A percentile compares a stretch with the other conserved stretches of the same genome.
phyloP scores from a whole-genome alignment of 2,888 invertebrate genomes.

The Atrina japonica region DNA sequence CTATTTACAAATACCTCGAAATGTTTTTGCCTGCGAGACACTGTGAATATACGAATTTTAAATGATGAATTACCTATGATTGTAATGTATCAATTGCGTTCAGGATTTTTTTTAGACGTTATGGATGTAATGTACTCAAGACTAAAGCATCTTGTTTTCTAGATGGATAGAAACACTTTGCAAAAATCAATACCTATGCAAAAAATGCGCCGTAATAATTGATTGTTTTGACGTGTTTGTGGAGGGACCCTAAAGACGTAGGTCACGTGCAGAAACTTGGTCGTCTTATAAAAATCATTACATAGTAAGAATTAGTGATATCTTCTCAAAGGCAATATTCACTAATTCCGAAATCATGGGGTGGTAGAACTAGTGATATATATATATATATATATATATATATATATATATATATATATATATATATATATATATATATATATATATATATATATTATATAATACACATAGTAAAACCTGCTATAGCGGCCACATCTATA shows the following conservation, averaged over 20 bases:
- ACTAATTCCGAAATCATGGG: slow-evolving; percentile 61
- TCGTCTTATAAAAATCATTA: slow-evolving; percentile 58
- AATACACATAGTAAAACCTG: too few species aligned
- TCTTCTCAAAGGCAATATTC: slow-evolving; percentile 56
- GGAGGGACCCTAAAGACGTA: slow-evolving; percentile 49
- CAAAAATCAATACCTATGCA: slow-evolving; percentile 40
- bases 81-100: slow-evolving; percentile 22
- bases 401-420: too few species aligned
- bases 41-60: slow-evolving; percentile 40
- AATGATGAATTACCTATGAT: slow-evolving; percentile 24
- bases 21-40: slow-evolving; percentile 5
- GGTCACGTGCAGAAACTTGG: slow-evolving; percentile 53
- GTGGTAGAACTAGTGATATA: slow-evolving; percentile 59
- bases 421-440: too few species aligned
- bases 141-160: slow-evolving; percentile 26
- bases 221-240: slow-evolving; percentile 57
- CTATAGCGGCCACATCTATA: too few species aligned
- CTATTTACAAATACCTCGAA: too few species aligned
- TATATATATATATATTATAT: too few species aligned
- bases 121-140: slow-evolving; percentile 33
- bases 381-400: too few species aligned
- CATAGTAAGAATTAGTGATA: slow-evolving; percentile 58
- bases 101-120: slow-evolving; percentile 16
- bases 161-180: slow-evolving; percentile 42
- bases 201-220: slow-evolving; percentile 45